A percentile compares a stretch with the other conserved stretches of the same genome.
phyloP scores from a whole-genome alignment of 2,888 invertebrate species.

The Cosmorhoe ocellata region DNA sequence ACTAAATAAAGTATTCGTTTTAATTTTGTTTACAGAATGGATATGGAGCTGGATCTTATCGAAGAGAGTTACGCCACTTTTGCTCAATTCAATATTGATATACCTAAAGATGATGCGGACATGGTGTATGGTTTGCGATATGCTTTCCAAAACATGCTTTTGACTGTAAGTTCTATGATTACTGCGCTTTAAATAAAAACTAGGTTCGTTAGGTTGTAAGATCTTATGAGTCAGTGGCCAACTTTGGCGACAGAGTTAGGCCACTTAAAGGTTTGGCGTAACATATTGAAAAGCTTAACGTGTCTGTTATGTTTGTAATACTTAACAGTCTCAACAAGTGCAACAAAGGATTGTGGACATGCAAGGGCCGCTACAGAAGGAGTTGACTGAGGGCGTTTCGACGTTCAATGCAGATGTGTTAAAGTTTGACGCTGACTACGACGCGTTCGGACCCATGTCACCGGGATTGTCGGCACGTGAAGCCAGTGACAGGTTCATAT shows the following conservation, averaged over 20 bases:
- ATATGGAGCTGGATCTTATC: conserved; percentile 88
- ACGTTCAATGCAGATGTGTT: conserved; percentile 85
- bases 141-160: conserved; percentile 89
- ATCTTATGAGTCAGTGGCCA: too few relatives aligned
- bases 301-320: too few relatives aligned
- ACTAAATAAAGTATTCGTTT: too few relatives aligned
- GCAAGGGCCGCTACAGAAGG: conserved; percentile 88
- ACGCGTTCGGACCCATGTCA: conserved; percentile 92
- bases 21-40: conserved; percentile 86
- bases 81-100: conserved; percentile 84
- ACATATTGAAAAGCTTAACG: too few relatives aligned
- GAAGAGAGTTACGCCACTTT: conserved; percentile 91
- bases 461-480: conserved; percentile 91
- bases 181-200: too few relatives aligned
- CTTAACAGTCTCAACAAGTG: conserved; percentile 83
- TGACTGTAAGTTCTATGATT: conserved; percentile 81
- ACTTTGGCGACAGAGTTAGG: too few relatives aligned
- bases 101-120: conserved; percentile 90
- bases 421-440: conserved; percentile 88
- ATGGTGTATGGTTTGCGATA: conserved; percentile 90
- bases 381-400: conserved; percentile 87
- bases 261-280: too few relatives aligned
- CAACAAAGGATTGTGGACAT: conserved; percentile 87
- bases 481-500: conserved; percentile 88
- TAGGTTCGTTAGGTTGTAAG: too few relatives aligned